Conservation (phyloP, 92 coral and sea anemone genomes). For the Metridium senile region DNA sequence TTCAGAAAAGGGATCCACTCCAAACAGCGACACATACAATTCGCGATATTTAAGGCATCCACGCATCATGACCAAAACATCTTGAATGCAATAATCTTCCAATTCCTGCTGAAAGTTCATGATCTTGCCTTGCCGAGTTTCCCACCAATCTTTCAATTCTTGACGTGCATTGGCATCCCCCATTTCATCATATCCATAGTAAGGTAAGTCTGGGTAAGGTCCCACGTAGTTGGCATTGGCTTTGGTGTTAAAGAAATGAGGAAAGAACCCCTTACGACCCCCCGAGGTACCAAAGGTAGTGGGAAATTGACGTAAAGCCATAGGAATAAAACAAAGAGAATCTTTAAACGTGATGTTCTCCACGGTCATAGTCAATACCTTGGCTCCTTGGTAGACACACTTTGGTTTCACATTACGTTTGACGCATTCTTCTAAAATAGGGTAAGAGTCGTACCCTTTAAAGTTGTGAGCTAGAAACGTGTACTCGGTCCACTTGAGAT, state of each 20-base stretch:
- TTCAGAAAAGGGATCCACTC: conserved; percentile 12
- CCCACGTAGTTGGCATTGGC: conserved; percentile 39
- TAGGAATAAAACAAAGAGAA: conserved; percentile 45
- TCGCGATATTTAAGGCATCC: conserved; percentile 17
- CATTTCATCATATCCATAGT: conserved; percentile 32
- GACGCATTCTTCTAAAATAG: conserved; percentile 10
- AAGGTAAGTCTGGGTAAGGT: conserved; percentile 17
- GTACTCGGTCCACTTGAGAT: not conserved
- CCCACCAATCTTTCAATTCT: conserved; percentile 22
- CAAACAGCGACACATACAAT: not conserved
- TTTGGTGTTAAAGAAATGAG: conserved; percentile 33
- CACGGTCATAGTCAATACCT: conserved; percentile 11
- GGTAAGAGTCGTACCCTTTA: conserved; percentile 26
- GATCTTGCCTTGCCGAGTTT: not conserved
- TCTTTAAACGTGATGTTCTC: conserved; percentile 23
- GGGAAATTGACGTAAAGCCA: conserved; percentile 29
- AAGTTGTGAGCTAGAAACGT: conserved; percentile 28
- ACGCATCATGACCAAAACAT: conserved; percentile 10
- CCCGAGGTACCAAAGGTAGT: conserved; percentile 32
- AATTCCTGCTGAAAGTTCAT: conserved; percentile 14
- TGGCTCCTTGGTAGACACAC: conserved; percentile 23
- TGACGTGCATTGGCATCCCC: not conserved
- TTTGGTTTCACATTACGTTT: not conserved
- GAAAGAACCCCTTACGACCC: conserved; percentile 32
- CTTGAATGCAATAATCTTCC: conserved; percentile 19